Conservation (phyloP, 2,797 vertebrate species). For the Neostethus bicornis region DNA sequence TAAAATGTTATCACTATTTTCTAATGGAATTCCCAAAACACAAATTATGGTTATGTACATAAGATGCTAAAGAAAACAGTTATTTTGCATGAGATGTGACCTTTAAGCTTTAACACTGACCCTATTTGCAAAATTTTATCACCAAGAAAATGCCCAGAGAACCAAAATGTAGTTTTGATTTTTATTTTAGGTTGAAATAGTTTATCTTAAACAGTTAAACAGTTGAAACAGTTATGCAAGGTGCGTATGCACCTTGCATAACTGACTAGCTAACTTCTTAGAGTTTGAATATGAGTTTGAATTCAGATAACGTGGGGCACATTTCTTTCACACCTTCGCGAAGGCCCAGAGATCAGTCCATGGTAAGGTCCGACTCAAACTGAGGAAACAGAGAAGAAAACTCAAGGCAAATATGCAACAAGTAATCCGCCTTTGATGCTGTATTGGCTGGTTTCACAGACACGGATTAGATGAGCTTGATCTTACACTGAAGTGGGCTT, state of each 20-base stretch:
- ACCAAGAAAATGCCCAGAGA: too few relatives aligned
- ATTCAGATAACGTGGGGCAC: slow-evolving; percentile 7
- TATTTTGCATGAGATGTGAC: too few relatives aligned
- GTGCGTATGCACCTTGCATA: slow-evolving; percentile 19
- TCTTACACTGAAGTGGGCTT: slow-evolving; percentile 27
- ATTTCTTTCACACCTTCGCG: slow-evolving; percentile 12
- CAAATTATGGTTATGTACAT: too few relatives aligned
- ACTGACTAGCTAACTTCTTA: slow-evolving; percentile 9
- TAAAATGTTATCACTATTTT: too few relatives aligned
- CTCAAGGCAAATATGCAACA: slow-evolving; percentile 25
- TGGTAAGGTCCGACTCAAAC: slow-evolving; percentile 35
- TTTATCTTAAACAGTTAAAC: too few relatives aligned
- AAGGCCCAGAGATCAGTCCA: slow-evolving; percentile 11
- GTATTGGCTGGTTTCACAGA: slow-evolving; percentile 34
- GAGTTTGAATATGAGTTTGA: neutral
- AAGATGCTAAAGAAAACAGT: too few relatives aligned
- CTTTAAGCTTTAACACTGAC: too few relatives aligned
- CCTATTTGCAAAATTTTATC: too few relatives aligned
- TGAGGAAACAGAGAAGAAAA: slow-evolving; percentile 15
- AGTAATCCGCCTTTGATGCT: slow-evolving; percentile 25
- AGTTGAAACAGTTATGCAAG: too few relatives aligned
- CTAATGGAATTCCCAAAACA: too few relatives aligned
- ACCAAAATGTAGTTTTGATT: too few relatives aligned
- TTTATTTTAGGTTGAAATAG: too few relatives aligned
- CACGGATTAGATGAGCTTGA: slow-evolving; percentile 39